These are phyloP conservation scores for Iphiclides podalirius DNA, from an alignment of 2,888 invertebrate species.

Conservation along the genomic window DNA sequence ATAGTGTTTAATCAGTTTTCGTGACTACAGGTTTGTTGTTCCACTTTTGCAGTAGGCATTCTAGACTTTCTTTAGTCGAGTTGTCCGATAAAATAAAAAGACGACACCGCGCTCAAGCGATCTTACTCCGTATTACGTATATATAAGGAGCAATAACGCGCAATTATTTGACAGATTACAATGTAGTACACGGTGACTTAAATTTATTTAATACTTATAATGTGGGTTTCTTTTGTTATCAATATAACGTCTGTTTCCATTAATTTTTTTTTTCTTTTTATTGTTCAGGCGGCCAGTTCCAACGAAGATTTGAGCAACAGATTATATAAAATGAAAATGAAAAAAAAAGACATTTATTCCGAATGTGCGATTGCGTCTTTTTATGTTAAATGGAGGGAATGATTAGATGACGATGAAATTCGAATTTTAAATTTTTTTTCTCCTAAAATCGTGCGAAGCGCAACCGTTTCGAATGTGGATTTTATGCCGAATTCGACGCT, in stretches of 20 bases:
- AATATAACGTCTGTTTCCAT: neutral
- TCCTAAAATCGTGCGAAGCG: too few relatives aligned
- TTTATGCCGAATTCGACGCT: conserved; percentile 9
- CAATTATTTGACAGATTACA: neutral
- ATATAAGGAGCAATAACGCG: neutral
- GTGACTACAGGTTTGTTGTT: conserved; percentile 12
- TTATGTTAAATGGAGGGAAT: neutral
- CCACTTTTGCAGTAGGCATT: conserved; percentile 11
- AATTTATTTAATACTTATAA: conserved; percentile 7
- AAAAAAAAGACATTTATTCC: too few relatives aligned
- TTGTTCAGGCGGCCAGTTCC: too few relatives aligned
- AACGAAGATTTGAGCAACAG: too few relatives aligned
- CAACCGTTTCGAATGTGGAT: neutral
- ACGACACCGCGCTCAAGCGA: conserved; percentile 2
- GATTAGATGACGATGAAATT: neutral
- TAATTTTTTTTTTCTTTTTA: neutral
- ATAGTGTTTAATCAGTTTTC: conserved; percentile 11
- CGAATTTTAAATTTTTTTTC: too few relatives aligned
- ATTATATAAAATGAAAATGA: too few relatives aligned
- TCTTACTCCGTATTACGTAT: conserved; percentile 1
- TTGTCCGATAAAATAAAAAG: conserved; percentile 7
- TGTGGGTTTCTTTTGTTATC: conserved; percentile 6
- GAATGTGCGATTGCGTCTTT: too few relatives aligned
- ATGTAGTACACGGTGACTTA: conserved; percentile 1
- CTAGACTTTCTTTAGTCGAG: conserved; percentile 17